phyloP scores from a whole-genome alignment of 2,888 invertebrate species.

The Pseudanteris insignis region DNA sequence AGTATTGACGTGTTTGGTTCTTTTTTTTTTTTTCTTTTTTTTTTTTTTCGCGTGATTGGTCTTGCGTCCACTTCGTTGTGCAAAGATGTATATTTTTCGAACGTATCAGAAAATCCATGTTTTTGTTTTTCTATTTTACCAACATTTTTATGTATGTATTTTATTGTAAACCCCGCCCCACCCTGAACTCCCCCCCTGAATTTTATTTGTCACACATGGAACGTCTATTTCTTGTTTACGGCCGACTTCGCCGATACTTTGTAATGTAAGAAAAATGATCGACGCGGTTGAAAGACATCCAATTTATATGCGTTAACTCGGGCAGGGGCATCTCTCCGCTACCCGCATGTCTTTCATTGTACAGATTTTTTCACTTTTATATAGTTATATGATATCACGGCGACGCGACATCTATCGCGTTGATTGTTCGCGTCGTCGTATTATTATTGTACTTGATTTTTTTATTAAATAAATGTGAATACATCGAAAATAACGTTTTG shows the following conservation, averaged over 20 bases:
- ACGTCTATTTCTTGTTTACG: conserved; percentile 45
- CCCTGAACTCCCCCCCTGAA: too few species aligned
- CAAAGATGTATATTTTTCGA: too few species aligned
- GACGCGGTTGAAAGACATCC: conserved; percentile 50
- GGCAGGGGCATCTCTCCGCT: conserved; percentile 66
- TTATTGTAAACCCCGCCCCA: too few species aligned
- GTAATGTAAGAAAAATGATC: conserved; percentile 38
- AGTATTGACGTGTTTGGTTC: too few species aligned
- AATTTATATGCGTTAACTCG: conserved; percentile 55
- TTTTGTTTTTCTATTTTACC: too few species aligned
- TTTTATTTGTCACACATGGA: conserved; percentile 44
- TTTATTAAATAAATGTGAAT: conserved; percentile 66
- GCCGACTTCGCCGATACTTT: conserved; percentile 39
- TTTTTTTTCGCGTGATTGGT: too few species aligned
- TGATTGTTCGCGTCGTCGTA: conserved; percentile 58
- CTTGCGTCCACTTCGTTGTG: too few species aligned
- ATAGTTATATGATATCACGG: conserved; percentile 62
- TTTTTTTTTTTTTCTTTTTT: too few species aligned
- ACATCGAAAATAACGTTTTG: too few species aligned
- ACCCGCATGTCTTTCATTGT: conserved; percentile 67
- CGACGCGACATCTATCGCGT: conserved; percentile 58
- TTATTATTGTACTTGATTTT: conserved; percentile 66
- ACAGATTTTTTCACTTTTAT: conserved; percentile 67
- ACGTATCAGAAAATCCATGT: too few species aligned
- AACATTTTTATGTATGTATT: too few species aligned